Base-by-base conservation (phyloP, 2,797 vertebrate genomes). In the Takifugu ocellatus region DNA sequence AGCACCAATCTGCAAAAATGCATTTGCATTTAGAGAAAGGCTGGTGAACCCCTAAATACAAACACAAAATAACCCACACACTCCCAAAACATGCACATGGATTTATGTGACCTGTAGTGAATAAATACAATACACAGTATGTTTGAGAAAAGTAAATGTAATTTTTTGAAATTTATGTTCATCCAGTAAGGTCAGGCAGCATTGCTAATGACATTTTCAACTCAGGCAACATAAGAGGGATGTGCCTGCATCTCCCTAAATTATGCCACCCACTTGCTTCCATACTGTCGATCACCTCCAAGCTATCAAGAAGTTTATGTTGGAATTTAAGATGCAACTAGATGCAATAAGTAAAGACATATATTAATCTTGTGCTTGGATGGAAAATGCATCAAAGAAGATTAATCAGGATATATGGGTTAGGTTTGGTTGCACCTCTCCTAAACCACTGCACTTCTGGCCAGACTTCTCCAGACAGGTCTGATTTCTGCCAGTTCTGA, bases 341-440 rank as follows among this genome's bases (percentile, higher is more conserved):
- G 52, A 68, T 71, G 53, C 44, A 50, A 66, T 68, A 21, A 62
- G 50, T 51, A 25, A 60, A 52, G 55, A 45, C n/a, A 36, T 12
- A 53, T 27, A 59, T 45, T 2, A 51, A 55, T 57, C 9, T 27
- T 49, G 16, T 5, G 49, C 36, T 39, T 39, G 36, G 36, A 39
- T 39, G 11, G 14, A 39, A 25, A 27, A 51, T 29, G 43, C n/a
- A 33, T 5, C 44, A 51, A 45, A 26, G 49, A 27, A 58, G 39
- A 51, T 58, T 43, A 42, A 53, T 39, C 14, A 15, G 14, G 2
- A 25, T 42, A 7, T 42, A 25, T 25, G 21, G 3, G 25, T 39
- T 3, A 3, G 14, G 36, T 39, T 3, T 39, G 21, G 21, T 21
- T 21, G 21, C 21, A 21, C 21, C 21, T 21, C 21, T 21, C 21